These are phyloP conservation scores for Cirrhinus mrigala DNA, from an alignment of 2,797 vertebrate genomes.

Conservation along the genomic window DNA sequence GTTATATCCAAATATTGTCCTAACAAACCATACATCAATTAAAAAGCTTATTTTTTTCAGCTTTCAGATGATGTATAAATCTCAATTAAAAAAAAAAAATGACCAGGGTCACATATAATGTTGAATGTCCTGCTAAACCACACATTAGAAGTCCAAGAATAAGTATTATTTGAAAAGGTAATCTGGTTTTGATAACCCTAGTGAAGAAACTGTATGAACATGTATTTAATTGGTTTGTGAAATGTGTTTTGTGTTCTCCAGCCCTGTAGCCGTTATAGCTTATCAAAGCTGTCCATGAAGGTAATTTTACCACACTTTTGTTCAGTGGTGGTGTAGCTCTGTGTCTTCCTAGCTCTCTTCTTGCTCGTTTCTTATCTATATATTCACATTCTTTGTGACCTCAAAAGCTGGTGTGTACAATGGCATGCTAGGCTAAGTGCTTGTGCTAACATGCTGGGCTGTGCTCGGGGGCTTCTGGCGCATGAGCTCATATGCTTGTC, in stretches of 20 bases:
- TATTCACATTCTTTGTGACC: constrained; percentile 52
- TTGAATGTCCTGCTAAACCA: not conserved
- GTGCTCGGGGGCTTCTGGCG: constrained; percentile 47
- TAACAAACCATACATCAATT: no score
- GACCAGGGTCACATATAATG: no score
- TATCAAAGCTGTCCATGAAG: constrained; percentile 79
- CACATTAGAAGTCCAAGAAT: no score
- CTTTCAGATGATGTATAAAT: no score
- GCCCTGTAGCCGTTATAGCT: constrained; percentile 78
- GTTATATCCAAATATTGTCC: no score
- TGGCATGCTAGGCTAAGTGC: constrained; percentile 33
- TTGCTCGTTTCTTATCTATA: constrained; percentile 44
- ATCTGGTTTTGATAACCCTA: not conserved
- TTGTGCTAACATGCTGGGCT: constrained; percentile 21
- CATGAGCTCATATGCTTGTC: constrained; percentile 67
- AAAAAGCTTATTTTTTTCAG: no score
- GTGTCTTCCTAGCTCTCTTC: constrained; percentile 55
- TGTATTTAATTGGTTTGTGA: constrained; percentile 39
- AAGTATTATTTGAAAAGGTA: not conserved
- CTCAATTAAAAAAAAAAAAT: no score
- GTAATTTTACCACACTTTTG: constrained; percentile 66
- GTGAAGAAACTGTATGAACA: not conserved
- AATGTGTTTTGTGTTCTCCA: constrained; percentile 64
- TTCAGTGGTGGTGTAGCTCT: constrained; percentile 65
- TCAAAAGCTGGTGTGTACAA: constrained; percentile 52